Percentiles rank a stretch among this genome's conserved stretches.
Conservation (phyloP, 1,140 invertebrate species). For the Chymomyza costata region DNA sequence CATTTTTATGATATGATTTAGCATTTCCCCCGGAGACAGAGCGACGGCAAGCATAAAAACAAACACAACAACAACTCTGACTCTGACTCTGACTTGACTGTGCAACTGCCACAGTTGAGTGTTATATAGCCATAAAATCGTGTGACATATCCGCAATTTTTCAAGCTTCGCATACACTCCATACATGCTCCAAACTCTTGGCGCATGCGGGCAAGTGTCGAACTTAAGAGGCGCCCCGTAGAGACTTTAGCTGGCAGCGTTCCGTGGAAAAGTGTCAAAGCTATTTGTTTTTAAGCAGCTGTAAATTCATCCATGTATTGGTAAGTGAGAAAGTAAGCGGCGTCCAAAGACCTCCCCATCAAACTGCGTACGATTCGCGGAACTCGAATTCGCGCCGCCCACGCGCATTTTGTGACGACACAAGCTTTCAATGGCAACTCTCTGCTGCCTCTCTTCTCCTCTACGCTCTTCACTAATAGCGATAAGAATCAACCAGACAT, state of each 20-base stretch:
- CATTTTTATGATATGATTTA: constrained; percentile 66
- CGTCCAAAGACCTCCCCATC: too few relatives aligned
- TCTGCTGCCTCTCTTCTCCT: neutral
- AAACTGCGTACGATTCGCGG: neutral
- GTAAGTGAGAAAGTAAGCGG: constrained; percentile 2
- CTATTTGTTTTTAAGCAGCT: constrained; percentile 37
- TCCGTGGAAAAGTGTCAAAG: constrained; percentile 60
- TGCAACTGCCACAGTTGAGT: constrained; percentile 7
- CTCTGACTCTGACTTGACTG: neutral
- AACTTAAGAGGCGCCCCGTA: constrained; percentile 57
- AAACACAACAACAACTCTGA: too few relatives aligned
- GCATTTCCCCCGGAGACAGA: constrained; percentile 46
- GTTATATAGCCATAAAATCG: constrained; percentile 67
- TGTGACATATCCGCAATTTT: constrained; percentile 74
- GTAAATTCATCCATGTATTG: constrained; percentile 38
- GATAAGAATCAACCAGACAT: constrained; percentile 48
- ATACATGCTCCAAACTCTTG: constrained; percentile 10
- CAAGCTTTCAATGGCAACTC: constrained; percentile 56
- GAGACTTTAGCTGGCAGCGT: constrained; percentile 22
- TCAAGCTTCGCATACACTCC: too few relatives aligned
- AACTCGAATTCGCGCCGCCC: constrained; percentile 31
- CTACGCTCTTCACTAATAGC: constrained; percentile 20
- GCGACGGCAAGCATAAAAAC: constrained; percentile 35
- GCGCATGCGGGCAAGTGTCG: constrained; percentile 57
- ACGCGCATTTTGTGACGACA: constrained; percentile 53